Percentiles rank a stretch among this genome's conserved stretches.
phyloP scores from a whole-genome alignment of 2,113 vertebrate species.

The Dryoscopus gambensis region DNA sequence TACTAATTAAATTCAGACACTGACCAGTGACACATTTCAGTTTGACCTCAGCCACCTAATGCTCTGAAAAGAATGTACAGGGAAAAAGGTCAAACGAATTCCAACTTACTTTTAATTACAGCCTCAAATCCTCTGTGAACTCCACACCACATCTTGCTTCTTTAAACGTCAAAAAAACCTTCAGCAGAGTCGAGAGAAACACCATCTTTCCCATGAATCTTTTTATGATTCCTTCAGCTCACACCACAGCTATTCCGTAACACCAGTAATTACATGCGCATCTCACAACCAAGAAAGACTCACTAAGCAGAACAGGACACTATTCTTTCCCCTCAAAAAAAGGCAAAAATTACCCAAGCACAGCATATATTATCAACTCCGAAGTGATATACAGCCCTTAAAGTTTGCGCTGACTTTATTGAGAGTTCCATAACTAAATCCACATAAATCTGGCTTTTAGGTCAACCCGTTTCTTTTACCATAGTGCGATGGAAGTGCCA shows the following conservation, averaged over 20 bases:
- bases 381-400: neutral
- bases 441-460: conserved; percentile 41
- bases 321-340: neutral
- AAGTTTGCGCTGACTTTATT: conserved; percentile 13
- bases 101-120: conserved; percentile 49
- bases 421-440: conserved; percentile 47
- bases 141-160: conserved; percentile 23
- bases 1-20: conserved; percentile 64
- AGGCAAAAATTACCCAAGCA: neutral
- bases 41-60: conserved; percentile 57
- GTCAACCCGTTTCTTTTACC: conserved; percentile 17
- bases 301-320: neutral
- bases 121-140: conserved; percentile 33
- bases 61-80: conserved; percentile 51
- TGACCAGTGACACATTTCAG: conserved; percentile 59
- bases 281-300: neutral
- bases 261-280: neutral
- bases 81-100: conserved; percentile 61
- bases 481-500: neutral
- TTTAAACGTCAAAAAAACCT: conserved; percentile 2
- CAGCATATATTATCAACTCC: neutral
- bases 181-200: conserved; percentile 10
- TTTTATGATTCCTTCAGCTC: conserved; percentile 7
- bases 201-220: neutral
- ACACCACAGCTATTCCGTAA: neutral